Conservation (phyloP, 1,140 invertebrate genomes). For the Aphelinus atriplicis region DNA sequence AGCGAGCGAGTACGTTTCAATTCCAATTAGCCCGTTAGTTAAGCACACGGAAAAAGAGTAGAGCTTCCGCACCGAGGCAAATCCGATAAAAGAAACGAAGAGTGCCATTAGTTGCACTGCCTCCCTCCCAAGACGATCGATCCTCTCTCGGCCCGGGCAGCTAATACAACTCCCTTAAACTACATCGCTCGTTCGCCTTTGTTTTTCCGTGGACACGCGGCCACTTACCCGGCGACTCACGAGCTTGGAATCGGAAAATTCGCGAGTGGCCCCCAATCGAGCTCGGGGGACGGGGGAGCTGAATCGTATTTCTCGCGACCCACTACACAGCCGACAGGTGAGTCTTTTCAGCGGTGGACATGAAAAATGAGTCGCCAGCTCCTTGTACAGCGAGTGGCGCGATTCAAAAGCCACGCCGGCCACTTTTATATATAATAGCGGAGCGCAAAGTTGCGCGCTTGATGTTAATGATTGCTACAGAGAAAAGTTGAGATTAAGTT, state of each 20-base stretch:
- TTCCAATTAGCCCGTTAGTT: background rate
- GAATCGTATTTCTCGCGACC: slow-evolving; percentile 20
- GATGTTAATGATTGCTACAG: no score
- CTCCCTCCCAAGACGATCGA: slow-evolving; percentile 15
- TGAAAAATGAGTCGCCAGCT: slow-evolving; percentile 24
- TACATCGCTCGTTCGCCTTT: background rate
- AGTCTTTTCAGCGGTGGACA: background rate
- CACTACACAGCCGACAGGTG: background rate
- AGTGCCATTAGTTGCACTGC: slow-evolving; percentile 33
- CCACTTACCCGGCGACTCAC: background rate
- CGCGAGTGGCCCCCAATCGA: slow-evolving; percentile 1
- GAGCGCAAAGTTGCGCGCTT: no score
- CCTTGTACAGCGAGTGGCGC: no score
- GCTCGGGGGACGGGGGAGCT: background rate
- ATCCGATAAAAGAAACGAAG: slow-evolving; percentile 17
- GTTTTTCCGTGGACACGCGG: background rate
- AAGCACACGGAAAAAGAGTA: background rate
- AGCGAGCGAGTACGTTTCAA: background rate
- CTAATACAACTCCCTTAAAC: slow-evolving; percentile 21
- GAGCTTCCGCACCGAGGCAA: background rate
- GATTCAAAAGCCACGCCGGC: background rate
- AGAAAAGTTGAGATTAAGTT: no score
- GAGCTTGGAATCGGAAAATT: no score
- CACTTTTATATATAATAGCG: no score
- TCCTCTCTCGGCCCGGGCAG: background rate